These are phyloP conservation scores for Pedicia rivosa DNA, from an alignment of 2,888 invertebrate genomes.

Conservation along the genomic window DNA sequence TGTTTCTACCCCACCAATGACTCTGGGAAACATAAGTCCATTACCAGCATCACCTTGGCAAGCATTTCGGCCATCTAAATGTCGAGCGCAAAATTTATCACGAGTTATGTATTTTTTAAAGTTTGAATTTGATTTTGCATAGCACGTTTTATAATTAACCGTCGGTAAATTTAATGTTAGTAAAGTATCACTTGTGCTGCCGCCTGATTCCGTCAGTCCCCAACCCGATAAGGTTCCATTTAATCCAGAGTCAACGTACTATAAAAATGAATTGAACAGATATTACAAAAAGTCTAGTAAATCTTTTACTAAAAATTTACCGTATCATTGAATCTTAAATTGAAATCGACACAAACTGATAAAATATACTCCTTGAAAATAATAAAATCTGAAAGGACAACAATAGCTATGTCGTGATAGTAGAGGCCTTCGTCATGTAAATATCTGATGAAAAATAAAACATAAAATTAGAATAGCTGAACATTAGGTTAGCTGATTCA, in stretches of 20 bases:
- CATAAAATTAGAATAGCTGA: too few species aligned
- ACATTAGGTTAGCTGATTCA: too few species aligned
- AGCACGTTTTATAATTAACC: constrained; percentile 9
- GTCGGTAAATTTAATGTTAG: constrained; percentile 7
- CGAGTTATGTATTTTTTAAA: constrained; percentile 14
- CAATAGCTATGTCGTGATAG: neutral
- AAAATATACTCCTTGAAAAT: neutral
- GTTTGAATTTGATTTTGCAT: constrained; percentile 9
- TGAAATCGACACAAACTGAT: constrained; percentile 2
- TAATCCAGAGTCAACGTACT: constrained; percentile 10
- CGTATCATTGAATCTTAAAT: neutral
- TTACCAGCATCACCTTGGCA: constrained; percentile 21
- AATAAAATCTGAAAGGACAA: constrained; percentile 2
- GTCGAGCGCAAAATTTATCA: constrained; percentile 25
- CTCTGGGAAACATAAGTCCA: constrained; percentile 9
- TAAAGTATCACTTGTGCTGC: constrained; percentile 8
- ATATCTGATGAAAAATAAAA: neutral
- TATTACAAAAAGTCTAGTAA: too few species aligned
- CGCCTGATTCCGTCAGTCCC: constrained; percentile 8
- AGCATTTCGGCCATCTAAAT: constrained; percentile 10
- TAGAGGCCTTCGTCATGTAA: constrained; percentile 1
- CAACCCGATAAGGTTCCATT: constrained; percentile 11
- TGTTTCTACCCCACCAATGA: neutral
- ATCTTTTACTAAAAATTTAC: too few species aligned
- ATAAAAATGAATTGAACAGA: too few species aligned